Percentiles rank a stretch among this genome's conserved stretches.
Conservation (phyloP, 2,113 vertebrate genomes). For the Chascanopsetta lugubris region DNA sequence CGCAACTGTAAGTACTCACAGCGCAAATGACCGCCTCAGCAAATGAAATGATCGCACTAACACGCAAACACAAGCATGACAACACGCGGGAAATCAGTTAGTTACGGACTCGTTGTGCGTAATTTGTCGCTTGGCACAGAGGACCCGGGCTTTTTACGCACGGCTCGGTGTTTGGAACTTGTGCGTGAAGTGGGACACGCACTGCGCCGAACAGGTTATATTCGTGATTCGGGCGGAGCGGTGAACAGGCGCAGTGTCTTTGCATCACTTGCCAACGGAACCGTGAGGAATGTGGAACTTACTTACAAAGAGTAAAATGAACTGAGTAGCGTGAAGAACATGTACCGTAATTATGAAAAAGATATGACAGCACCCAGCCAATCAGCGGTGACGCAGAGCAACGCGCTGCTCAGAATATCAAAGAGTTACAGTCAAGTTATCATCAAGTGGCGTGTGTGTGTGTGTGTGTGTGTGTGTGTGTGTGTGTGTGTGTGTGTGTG, state of each 20-base stretch:
- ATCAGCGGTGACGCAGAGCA: slow-evolving; percentile 59
- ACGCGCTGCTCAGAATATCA: slow-evolving; percentile 51
- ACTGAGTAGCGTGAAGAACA: neutral
- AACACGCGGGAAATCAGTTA: neutral
- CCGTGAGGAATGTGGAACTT: slow-evolving; percentile 10
- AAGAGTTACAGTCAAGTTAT: slow-evolving; percentile 42
- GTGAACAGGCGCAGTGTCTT: slow-evolving; percentile 32
- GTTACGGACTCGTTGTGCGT: neutral
- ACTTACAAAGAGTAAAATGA: neutral
- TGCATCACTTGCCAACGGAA: slow-evolving; percentile 33
- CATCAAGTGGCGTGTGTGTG: neutral
- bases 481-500: neutral
- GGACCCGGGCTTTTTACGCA: slow-evolving; percentile 7
- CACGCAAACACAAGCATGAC: slow-evolving; percentile 3
- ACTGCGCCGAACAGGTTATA: slow-evolving; percentile 1
- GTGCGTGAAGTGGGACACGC: slow-evolving; percentile 30
- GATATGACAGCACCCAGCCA: slow-evolving; percentile 47
- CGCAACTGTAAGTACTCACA: slow-evolving; percentile 76
- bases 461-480: neutral
- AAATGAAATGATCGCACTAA: neutral
- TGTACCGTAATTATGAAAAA: slow-evolving; percentile 10
- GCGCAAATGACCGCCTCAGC: neutral
- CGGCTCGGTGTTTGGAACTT: slow-evolving; percentile 27
- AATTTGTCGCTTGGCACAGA: neutral
- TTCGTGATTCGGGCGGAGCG: slow-evolving; percentile 47